Evolutionary conservation across 2,113 vertebrate species (phyloP), one percentile per base, ranked within the genome.

Genomic region (Lepidothrix coronata): DNA sequence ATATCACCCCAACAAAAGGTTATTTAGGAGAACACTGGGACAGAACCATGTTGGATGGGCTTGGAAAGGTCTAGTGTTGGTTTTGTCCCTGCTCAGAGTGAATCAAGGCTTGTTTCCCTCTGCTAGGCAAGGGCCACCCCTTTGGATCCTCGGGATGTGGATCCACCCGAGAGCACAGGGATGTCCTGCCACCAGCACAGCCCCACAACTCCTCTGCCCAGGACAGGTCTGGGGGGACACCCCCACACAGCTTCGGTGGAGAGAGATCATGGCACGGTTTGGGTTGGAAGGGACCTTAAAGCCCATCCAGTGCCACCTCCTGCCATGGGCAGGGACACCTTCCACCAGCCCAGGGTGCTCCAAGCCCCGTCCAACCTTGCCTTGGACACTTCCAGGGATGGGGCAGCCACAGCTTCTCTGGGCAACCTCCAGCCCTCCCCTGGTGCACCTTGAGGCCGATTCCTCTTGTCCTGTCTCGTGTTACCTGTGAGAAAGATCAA

Each of bases 1-100:
- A 27, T 10, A 11, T 12, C 54, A 17, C 10, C 30, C 33, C 57
- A 28, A 1, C 8, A 41, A 15, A 80, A 57, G 33, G 22, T 37
- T 49, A 5, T 46, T 41, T 41, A 46, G 68, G 43, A 81, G 52
- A 49, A 8, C 24, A 0, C 27, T 1, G 35, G 57, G 44, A 57
- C 30, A 5, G 1, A 59, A 17, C 73, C 13, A 0, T 5, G 8
- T 19, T n/a, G 57, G 30, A 43, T 39, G 44, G 58, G 0, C 43
- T 46, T 8, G 15, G 14, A 30, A 16, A 76, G 75, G 11, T 22
- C 58, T 66, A 5, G 7, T 14, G 61, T 17, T 3, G 2, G 30
- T 37, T 48, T 61, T 55, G 14, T 48, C 39, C 63, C 28, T 55
- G 14, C 9, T 9, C 1, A 0, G 4, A 6, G 33, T 4, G n/a